A percentile compares a stretch with the other conserved stretches of the same genome.
These are phyloP conservation scores for Anniella stebbinsi DNA, from an alignment of 2,797 vertebrate genomes.

Conservation along the genomic window DNA sequence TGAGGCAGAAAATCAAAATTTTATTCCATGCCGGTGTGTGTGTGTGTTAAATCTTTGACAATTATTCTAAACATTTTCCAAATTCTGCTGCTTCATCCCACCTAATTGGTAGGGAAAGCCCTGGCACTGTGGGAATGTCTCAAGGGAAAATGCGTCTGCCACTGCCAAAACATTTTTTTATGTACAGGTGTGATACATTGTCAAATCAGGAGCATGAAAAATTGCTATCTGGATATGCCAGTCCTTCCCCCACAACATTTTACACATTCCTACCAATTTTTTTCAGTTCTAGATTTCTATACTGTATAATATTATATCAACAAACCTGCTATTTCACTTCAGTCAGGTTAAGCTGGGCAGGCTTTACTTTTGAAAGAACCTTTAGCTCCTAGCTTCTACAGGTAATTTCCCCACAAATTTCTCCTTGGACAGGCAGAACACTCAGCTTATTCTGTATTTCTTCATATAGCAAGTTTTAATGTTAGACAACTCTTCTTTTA, in stretches of 20 bases:
- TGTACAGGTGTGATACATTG: neutral
- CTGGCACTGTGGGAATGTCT: too few species aligned
- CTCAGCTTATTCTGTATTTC: neutral
- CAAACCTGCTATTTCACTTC: neutral
- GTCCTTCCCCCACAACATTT: neutral
- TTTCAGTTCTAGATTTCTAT: neutral
- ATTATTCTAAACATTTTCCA: neutral
- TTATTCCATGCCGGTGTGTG: neutral
- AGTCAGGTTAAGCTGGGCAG: neutral
- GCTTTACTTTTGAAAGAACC: neutral
- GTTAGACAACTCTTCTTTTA: neutral
- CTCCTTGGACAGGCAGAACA: neutral
- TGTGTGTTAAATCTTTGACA: too few species aligned
- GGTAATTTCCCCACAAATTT: neutral
- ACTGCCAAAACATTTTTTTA: neutral
- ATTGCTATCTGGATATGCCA: neutral
- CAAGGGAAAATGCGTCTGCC: neutral
- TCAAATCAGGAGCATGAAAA: neutral
- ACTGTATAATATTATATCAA: neutral
- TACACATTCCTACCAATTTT: neutral
- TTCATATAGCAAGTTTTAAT: neutral
- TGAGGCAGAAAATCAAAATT: neutral
- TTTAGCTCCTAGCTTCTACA: neutral
- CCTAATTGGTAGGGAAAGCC: neutral
- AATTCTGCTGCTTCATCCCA: neutral